Evolutionary conservation across 1,140 invertebrate species (phyloP), one percentile per base, ranked within the genome.

Genomic region (Neotoxoptera formosana): DNA sequence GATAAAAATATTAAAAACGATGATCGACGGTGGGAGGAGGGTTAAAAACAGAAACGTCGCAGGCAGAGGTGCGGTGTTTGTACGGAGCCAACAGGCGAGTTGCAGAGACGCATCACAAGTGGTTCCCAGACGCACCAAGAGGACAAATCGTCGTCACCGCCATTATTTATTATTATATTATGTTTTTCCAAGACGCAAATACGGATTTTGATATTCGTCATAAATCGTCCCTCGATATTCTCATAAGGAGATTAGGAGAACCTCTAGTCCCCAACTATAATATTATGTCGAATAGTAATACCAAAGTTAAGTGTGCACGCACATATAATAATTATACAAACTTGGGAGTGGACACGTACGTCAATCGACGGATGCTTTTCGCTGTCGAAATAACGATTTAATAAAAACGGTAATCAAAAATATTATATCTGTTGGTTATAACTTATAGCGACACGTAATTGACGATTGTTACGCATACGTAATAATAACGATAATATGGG

Each of bases 41-140:
- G 34, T 56, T 56, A 56, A 48, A 48, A 47, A 41, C 30, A 84
- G 23, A 45, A 84, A 87, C 48, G 21, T 25, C 9, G 23, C 30
- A 34, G 45, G n/a, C 48, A 56, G 88, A 89, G 88, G 88, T 89
- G 88, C 51, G 53, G 88, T 56, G 51, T 56, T 89, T 89, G 36
- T 89, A 34, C 88, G 36, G 51, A 56, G 34, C 51, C 48, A 89
- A 89, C 34, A 1, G 9, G 30, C 88, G 11, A 53, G 48, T 53
- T 56, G 88, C 88, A 48, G 51, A n/a, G 88, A 89, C 34, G 51
- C 88, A 53, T 41, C 21, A 89, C 51, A 89, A 89, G 88, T 89
- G 88, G 88, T 89, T 89, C 88, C 34, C 88, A 89, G 51, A 89
- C n/a, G 7, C 20, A 30, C 84, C 4, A 76, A 76, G 30, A 87